Conservation (phyloP, 92 coral and sea anemone genomes). For the Porites evermanni region DNA sequence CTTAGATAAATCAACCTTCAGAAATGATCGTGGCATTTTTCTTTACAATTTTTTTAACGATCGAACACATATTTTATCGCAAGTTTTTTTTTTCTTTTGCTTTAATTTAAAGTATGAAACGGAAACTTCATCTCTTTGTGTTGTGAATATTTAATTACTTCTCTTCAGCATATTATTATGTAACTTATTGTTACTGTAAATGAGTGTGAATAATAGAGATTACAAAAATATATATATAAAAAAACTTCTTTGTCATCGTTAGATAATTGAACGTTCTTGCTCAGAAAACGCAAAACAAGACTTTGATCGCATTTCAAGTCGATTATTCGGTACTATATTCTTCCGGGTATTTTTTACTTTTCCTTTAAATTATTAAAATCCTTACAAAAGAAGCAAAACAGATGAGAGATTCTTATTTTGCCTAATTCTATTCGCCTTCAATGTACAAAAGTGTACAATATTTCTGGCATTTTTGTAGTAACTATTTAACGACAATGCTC, state of each 20-base stretch:
- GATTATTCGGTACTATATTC: background rate
- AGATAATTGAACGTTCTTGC: background rate
- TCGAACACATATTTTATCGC: background rate
- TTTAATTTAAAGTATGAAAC: background rate
- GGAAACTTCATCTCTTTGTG: background rate
- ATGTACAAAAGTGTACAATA: no score
- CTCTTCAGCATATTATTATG: background rate
- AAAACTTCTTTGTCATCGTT: background rate
- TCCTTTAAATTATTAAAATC: background rate
- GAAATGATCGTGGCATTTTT: background rate
- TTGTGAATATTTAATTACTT: slow-evolving; percentile 29
- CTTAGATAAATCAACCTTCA: background rate
- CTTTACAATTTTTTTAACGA: background rate
- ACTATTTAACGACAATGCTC: no score
- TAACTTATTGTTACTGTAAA: slow-evolving; percentile 9
- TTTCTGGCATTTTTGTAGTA: no score
- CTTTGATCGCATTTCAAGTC: background rate
- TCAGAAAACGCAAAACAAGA: background rate
- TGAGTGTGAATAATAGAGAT: background rate
- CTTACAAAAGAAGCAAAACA: background rate
- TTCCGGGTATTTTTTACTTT: background rate
- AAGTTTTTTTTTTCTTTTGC: background rate
- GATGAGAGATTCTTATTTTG: background rate
- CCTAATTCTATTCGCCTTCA: no score
- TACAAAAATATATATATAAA: background rate